These are phyloP conservation scores for Oegoconia quadripuncta DNA, from an alignment of 2,888 invertebrate genomes.

Conservation along the genomic window DNA sequence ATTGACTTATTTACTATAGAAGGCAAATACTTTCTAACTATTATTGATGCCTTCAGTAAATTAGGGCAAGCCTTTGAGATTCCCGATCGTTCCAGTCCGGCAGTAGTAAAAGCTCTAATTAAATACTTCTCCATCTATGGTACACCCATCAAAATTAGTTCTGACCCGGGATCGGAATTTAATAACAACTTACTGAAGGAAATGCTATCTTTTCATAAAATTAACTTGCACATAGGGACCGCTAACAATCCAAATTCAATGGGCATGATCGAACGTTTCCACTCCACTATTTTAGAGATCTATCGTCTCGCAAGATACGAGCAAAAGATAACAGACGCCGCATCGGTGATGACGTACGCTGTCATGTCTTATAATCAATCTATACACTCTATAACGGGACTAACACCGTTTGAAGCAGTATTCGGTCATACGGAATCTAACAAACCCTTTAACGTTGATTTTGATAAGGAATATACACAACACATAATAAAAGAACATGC, in stretches of 20 bases:
- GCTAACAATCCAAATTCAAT: conserved; percentile 13
- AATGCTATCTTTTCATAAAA: conserved; percentile 13
- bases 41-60: background rate
- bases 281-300: conserved; percentile 16
- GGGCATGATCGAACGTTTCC: conserved; percentile 17
- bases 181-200: conserved; percentile 1
- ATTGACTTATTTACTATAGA: conserved; percentile 20
- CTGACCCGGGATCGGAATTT: conserved; percentile 20
- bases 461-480: conserved; percentile 22
- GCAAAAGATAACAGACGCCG: conserved; percentile 21
- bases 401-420: conserved; percentile 25
- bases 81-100: background rate
- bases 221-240: conserved; percentile 16
- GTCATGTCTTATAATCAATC: conserved; percentile 27
- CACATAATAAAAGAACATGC: conserved; percentile 25
- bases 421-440: conserved; percentile 27
- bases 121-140: conserved; percentile 9
- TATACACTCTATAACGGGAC: conserved; percentile 22
- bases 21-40: conserved; percentile 3
- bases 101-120: too few species aligned
- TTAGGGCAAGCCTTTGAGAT: background rate
- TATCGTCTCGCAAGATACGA: too few species aligned
- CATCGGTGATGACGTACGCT: conserved; percentile 25
- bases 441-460: conserved; percentile 19
- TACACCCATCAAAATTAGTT: conserved; percentile 14